Evolutionary conservation across 2,797 vertebrate genomes (phyloP).

Genomic region (Notoglanidium macrostoma): DNA sequence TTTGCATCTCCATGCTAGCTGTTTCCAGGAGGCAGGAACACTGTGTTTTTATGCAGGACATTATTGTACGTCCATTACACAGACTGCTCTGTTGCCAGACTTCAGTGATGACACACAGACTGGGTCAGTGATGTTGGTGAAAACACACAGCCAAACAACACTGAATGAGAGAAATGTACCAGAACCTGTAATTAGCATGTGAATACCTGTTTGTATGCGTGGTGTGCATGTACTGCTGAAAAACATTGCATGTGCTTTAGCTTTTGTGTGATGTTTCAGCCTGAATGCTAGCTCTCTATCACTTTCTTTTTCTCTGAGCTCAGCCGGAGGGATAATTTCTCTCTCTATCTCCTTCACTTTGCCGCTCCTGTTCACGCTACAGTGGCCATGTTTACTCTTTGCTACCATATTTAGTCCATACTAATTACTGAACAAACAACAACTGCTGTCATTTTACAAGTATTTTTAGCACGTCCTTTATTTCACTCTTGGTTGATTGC

Average conservation of each 20-base stretch:
- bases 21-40: background rate
- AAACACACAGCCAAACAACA: background rate
- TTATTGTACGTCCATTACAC: background rate
- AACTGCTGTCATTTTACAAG: background rate
- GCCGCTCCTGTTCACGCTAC: background rate
- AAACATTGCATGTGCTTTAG: background rate
- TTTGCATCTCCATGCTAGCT: background rate
- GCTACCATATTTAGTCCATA: slow-evolving; percentile 49
- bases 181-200: slow-evolving; percentile 9
- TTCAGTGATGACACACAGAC: background rate
- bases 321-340: background rate
- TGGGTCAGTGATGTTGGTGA: background rate
- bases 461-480: slow-evolving; percentile 45
- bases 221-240: background rate
- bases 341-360: background rate
- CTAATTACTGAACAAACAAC: slow-evolving; percentile 28
- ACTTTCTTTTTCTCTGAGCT: background rate
- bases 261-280: background rate
- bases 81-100: background rate
- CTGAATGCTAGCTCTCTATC: background rate
- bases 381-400: background rate
- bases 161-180: background rate
- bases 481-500: slow-evolving; percentile 27
- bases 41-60: no score
- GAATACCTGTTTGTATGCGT: background rate